Percentiles rank a stretch among this genome's conserved stretches.
These are phyloP conservation scores for Bhutanitis thaidina DNA, from an alignment of 2,888 invertebrate species.

Conservation along the genomic window DNA sequence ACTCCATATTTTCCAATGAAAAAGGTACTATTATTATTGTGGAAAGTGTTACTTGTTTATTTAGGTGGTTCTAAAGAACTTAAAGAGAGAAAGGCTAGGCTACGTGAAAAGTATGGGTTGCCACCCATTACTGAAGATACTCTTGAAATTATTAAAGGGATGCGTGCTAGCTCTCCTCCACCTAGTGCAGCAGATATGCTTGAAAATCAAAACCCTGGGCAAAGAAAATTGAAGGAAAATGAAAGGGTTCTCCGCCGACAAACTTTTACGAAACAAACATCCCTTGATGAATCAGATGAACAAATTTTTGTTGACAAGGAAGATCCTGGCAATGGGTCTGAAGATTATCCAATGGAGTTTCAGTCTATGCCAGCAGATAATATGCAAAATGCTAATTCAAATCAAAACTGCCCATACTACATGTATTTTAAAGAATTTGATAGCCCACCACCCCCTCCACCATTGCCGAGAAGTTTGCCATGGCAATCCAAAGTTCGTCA, in stretches of 20 bases:
- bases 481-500: slow-evolving; percentile 98
- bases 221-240: slow-evolving; percentile 74
- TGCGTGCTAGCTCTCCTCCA: slow-evolving; percentile 97
- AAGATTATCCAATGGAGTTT: slow-evolving; percentile 81
- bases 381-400: slow-evolving; percentile 53
- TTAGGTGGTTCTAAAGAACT: slow-evolving; percentile 94
- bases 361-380: slow-evolving; percentile 72
- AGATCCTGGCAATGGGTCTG: slow-evolving; percentile 80
- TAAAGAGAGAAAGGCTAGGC: slow-evolving; percentile 86
- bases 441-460: slow-evolving; percentile 69
- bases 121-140: slow-evolving; percentile 94
- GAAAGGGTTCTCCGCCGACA: slow-evolving; percentile 85
- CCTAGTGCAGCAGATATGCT: slow-evolving; percentile 94
- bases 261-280: slow-evolving; percentile 95
- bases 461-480: slow-evolving; percentile 85
- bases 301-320: slow-evolving; percentile 87
- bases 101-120: slow-evolving; percentile 85
- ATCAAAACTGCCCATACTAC: slow-evolving; percentile 61
- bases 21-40: slow-evolving; percentile 95
- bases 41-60: slow-evolving; percentile 96
- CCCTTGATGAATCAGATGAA: slow-evolving; percentile 89
- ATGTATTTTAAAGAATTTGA: slow-evolving; percentile 70
- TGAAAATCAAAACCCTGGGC: slow-evolving; percentile 90
- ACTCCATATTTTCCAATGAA: slow-evolving; percentile 99
- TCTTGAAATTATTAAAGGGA: slow-evolving; percentile 93